Base-by-base conservation (phyloP, 2,113 vertebrate genomes). In the Sprattus sprattus region DNA sequence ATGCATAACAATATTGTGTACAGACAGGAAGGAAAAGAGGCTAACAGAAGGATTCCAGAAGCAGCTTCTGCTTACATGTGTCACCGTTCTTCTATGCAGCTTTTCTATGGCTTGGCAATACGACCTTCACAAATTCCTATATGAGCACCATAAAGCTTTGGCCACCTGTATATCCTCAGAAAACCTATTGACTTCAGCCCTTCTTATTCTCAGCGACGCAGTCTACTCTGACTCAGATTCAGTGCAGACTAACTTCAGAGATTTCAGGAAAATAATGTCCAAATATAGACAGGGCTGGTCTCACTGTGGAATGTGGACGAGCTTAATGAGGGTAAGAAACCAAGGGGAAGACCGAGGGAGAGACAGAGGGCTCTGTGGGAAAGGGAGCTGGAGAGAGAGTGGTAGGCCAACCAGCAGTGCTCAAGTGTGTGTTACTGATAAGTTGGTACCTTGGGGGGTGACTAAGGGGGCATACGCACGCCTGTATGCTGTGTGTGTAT, bases 241-340 rank as follows among this genome's bases (percentile, higher is more conserved):
- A 16, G 71, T 15, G 11, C 28, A 78, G 71, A 78, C 28, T 78
- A 39, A 78, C 71, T 78, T 32, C 28, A 78, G 71, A 32, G 71
- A 78, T 78, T 32, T 78, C 9, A 44, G 28, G 71, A 78, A 78
- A 78, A 78, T 78, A 89, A 91, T 92, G 92, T 88, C 91, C 91
- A 90, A 93, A 93, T 92, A 91, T 90, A 90, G 90, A 81, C 81
- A 83, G 45, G 67, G 54, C 83, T 86, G 80, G 45, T 81, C 85
- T 32, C 71, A 57, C 83, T 84, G 67, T 78, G 87, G 84, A 89
- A 91, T 88, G 88, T 83, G 81, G n/a, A n/a, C 71, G 81, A 60
- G 15, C n/a, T 80, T 87, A 71, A 86, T 64, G 80, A 84, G 80
- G 60, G 46, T 57, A 44, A 49, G 45, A 45, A 25, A 81, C 88